Conservation (phyloP, 1,140 invertebrate species). For the Aporrectodea caliginosa region DNA sequence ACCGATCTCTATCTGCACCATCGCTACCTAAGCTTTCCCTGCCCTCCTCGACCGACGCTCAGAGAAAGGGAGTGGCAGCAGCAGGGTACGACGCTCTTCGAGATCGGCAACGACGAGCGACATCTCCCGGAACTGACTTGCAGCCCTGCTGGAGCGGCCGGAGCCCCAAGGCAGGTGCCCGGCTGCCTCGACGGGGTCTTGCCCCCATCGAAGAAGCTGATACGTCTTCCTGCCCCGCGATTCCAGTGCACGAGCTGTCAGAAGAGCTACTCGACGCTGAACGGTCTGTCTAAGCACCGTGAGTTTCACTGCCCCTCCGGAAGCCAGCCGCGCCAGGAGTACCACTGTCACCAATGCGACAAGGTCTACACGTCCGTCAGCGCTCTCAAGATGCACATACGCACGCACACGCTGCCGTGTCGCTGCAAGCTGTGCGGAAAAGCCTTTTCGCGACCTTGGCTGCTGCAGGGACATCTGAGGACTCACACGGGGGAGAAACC, state of each 20-base stretch:
- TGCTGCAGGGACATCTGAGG: conserved; percentile 68
- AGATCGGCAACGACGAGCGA: too few relatives aligned
- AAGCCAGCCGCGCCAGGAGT: conserved; percentile 62
- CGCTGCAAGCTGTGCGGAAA: conserved; percentile 95
- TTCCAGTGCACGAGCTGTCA: conserved; percentile 87
- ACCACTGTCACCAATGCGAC: conserved; percentile 92
- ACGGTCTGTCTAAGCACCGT: conserved; percentile 91
- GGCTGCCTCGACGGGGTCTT: too few relatives aligned
- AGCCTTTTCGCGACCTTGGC: conserved; percentile 92
- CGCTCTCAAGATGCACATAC: conserved; percentile 77
- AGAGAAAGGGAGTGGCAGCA: too few relatives aligned
- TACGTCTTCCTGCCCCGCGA: conserved; percentile 56
- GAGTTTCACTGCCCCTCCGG: conserved; percentile 86
- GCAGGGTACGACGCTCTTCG: too few relatives aligned
- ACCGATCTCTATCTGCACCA: too few relatives aligned
- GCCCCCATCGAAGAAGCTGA: too few relatives aligned
- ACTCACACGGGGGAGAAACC: conserved; percentile 78
- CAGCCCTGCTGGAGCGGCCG: too few relatives aligned
- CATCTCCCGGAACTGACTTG: too few relatives aligned
- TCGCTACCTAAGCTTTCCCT: too few relatives aligned
- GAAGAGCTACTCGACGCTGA: conserved; percentile 93
- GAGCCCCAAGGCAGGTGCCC: too few relatives aligned
- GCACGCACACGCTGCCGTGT: conserved; percentile 68
- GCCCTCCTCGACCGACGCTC: too few relatives aligned
- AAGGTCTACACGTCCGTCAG: conserved; percentile 93